Base-by-base conservation (phyloP, 2,888 invertebrate genomes). In the Apotomis capreana region DNA sequence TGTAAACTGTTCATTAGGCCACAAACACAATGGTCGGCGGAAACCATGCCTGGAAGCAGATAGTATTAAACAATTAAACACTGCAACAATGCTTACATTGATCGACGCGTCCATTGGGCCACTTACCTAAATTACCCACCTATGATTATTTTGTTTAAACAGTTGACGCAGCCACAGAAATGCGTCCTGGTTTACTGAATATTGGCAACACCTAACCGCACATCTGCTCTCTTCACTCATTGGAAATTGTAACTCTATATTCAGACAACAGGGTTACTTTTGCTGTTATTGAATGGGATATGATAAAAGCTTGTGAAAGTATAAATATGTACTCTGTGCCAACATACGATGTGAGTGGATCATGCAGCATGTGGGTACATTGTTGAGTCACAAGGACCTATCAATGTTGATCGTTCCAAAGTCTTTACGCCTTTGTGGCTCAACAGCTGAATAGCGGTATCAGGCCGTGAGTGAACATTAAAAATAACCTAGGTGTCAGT, bases 401-500 rank as follows among this genome's bases (percentile, higher is more conserved):
- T 54, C 37, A 37, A 40, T 54, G 63, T 63, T 52, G 13, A 37
- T 40, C 40, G 10, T 40, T 5, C 8, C 26, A 61, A 61, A 5
- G 12, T 5, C 5, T 12, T 44, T 55, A 46, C 46, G 46, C 44
- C 55, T 57, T 46, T 57, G 40, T 54, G 15, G 52, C 44, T n/a
- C 26, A 44, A 55, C 40, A 12, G 49, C 40, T 71, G 74, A 68
- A 57, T 89, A 91, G 85, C 91, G 90, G 90, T 87, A 88, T 82
- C 78, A 75, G 74, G 80, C 83, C 78, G 81, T 82, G 83, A 85
- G 82, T 79, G 81, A 79, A 80, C 76, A 78, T 76, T 76, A 86
- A 89, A 89, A 89, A 89, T 88, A 84, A 72, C 72, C 68, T 59
- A 84, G 84, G 80, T 89, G 90, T 89, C 86, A 92, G 91, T 91